Percentiles rank a stretch among this genome's conserved stretches.
Conservation (phyloP, 2,888 invertebrate species). For the Campaea margaritaria region DNA sequence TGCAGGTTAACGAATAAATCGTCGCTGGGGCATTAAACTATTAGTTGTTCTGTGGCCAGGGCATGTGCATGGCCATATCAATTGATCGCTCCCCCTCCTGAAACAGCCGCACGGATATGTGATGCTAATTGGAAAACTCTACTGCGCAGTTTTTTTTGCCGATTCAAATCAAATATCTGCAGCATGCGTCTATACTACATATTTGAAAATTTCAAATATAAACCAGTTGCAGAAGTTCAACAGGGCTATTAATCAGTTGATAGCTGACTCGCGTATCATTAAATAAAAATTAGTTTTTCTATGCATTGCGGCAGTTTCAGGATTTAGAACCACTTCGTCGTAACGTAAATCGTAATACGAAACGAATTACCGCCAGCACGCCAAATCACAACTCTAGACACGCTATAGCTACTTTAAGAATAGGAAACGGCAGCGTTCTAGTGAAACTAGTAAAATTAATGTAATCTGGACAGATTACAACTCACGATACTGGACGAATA, state of each 20-base stretch:
- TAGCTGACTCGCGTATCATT: no score
- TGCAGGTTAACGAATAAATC: constrained; percentile 81
- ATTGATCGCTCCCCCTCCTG: constrained; percentile 64
- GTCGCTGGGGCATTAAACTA: constrained; percentile 56
- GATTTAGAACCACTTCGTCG: constrained; percentile 41
- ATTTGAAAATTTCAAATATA: not conserved
- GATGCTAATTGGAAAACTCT: constrained; percentile 47
- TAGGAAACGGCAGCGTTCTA: constrained; percentile 26
- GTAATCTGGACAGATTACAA: constrained; percentile 33
- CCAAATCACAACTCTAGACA: constrained; percentile 50
- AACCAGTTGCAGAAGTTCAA: not conserved
- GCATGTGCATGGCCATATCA: constrained; percentile 76
- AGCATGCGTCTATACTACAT: not conserved
- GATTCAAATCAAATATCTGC: constrained; percentile 34
- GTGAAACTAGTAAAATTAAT: constrained; percentile 29
- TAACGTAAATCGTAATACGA: constrained; percentile 43
- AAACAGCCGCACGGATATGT: constrained; percentile 48
- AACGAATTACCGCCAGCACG: constrained; percentile 47
- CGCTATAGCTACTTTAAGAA: constrained; percentile 45
- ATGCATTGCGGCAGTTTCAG: constrained; percentile 1
- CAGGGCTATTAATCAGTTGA: no score
- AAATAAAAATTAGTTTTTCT: not conserved
- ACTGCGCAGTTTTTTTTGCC: constrained; percentile 44
- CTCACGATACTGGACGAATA: constrained; percentile 29
- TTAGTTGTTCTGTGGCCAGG: constrained; percentile 39